Evolutionary conservation across 2,888 invertebrate genomes (phyloP).

Genomic region (Platynereis dumerilii): DNA sequence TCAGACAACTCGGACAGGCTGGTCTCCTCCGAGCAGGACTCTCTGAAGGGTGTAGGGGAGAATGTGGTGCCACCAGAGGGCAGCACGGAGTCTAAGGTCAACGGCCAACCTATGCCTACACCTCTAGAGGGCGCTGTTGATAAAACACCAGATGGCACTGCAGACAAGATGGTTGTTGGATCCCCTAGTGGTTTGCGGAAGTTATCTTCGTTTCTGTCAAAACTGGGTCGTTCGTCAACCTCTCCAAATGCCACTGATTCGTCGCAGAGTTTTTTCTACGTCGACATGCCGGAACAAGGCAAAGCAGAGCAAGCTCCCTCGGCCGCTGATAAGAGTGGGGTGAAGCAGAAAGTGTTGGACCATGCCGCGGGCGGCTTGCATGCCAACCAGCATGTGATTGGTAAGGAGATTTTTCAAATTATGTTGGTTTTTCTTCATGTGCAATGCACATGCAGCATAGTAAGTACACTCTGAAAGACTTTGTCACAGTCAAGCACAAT

Average conservation of each 20-base stretch:
- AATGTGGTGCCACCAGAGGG: background rate
- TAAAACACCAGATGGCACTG: conserved; percentile 8
- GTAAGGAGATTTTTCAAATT: too few species aligned
- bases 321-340: background rate
- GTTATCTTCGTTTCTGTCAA: conserved; percentile 24
- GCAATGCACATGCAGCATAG: background rate
- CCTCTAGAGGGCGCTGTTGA: conserved; percentile 2
- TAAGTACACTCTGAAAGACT: too few species aligned
- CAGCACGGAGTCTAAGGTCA: background rate
- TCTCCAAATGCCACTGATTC: conserved; percentile 6
- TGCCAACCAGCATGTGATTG: background rate
- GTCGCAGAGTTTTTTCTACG: conserved; percentile 24
- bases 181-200: conserved; percentile 17
- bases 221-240: conserved; percentile 12
- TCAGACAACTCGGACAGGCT: background rate
- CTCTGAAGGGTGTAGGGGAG: background rate
- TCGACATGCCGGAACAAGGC: conserved; percentile 13
- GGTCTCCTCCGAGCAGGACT: conserved; percentile 1
- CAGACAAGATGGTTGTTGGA: conserved; percentile 8
- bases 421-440: too few species aligned
- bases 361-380: background rate
- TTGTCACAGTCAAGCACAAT: too few species aligned
- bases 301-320: background rate
- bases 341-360: background rate
- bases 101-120: conserved; percentile 6